Evolutionary conservation across 2,113 vertebrate species (phyloP).

Genomic region (Bettongia penicillata): DNA sequence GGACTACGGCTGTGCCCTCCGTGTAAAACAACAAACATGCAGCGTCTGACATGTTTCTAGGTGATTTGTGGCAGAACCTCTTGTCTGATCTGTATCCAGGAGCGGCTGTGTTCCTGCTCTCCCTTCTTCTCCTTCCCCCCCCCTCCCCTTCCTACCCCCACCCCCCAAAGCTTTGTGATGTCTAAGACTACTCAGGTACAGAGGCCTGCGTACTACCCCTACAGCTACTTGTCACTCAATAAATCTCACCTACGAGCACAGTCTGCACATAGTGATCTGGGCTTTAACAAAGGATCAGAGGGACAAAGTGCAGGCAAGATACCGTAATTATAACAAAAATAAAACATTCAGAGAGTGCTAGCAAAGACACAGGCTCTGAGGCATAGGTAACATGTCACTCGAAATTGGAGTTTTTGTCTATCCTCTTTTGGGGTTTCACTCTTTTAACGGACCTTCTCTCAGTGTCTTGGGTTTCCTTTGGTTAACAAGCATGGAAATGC

Average conservation of each 20-base stretch:
- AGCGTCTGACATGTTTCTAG: constrained; percentile 96
- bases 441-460: neutral
- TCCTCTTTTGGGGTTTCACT: constrained; percentile 63
- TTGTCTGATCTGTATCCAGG: constrained; percentile 91
- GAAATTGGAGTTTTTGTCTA: constrained; percentile 67
- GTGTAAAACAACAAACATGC: constrained; percentile 98
- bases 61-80: constrained; percentile 91
- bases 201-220: constrained; percentile 86
- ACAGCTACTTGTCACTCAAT: constrained; percentile 92
- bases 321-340: constrained; percentile 89
- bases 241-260: constrained; percentile 88
- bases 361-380: constrained; percentile 75
- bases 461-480: constrained; percentile 26
- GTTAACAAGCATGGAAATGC: constrained; percentile 9
- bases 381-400: constrained; percentile 77
- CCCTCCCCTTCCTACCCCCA: constrained; percentile 70
- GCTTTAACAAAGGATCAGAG: constrained; percentile 88
- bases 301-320: constrained; percentile 87
- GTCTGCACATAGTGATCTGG: constrained; percentile 85
- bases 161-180: constrained; percentile 86
- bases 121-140: constrained; percentile 80
- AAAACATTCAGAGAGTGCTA: constrained; percentile 80
- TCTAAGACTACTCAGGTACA: constrained; percentile 89
- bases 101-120: constrained; percentile 87
- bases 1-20: constrained; percentile 98